These are phyloP conservation scores for Copidosoma floridanum DNA, from an alignment of 1,140 invertebrate genomes.

Conservation along the genomic window DNA sequence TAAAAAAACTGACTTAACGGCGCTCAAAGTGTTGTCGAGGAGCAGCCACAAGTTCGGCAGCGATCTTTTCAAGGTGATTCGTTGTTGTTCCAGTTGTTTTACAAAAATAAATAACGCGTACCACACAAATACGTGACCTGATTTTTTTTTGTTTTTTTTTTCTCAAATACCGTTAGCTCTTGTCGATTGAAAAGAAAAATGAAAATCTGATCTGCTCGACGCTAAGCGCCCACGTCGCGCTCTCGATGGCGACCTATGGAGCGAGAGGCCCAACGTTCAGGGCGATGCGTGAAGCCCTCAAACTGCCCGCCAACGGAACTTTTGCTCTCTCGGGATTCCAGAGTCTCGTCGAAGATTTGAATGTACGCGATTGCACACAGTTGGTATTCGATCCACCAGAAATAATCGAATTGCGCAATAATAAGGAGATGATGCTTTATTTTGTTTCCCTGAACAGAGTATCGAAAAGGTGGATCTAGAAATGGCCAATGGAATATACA, in stretches of 20 bases:
- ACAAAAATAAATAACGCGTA: too few species aligned
- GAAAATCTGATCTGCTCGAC: constrained; percentile 44
- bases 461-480: constrained; percentile 39
- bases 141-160: too few species aligned
- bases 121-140: too few species aligned
- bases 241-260: constrained; percentile 46
- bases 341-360: constrained; percentile 35
- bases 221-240: constrained; percentile 37
- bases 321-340: constrained; percentile 30
- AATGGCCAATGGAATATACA: constrained; percentile 46
- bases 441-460: constrained; percentile 33
- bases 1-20: too few species aligned
- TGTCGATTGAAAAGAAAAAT: background rate
- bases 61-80: too few species aligned
- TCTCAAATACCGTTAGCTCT: too few species aligned
- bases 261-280: constrained; percentile 38
- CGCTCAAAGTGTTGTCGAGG: too few species aligned
- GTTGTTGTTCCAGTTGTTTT: too few species aligned
- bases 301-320: constrained; percentile 33
- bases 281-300: constrained; percentile 36
- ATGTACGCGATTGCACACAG: constrained; percentile 40
- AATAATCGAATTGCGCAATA: constrained; percentile 1
- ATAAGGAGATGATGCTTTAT: too few species aligned
- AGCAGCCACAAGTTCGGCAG: too few species aligned
- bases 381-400: too few species aligned